Conservation (phyloP, 2,113 vertebrate species). For the Eudyptes chrysolophus region DNA sequence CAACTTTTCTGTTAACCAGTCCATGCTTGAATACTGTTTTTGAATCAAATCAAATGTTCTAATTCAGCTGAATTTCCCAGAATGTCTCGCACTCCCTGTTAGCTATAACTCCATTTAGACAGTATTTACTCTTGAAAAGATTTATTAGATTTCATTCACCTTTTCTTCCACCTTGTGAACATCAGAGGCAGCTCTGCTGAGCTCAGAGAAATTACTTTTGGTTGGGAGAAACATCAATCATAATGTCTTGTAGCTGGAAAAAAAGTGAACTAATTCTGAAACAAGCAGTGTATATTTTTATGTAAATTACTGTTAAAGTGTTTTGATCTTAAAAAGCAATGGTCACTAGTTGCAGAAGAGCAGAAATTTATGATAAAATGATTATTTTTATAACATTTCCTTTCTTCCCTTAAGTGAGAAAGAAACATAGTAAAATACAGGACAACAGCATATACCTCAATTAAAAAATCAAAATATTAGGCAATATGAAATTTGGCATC, state of each 20-base stretch:
- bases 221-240: background rate
- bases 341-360: background rate
- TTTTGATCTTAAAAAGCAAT: background rate
- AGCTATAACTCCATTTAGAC: background rate
- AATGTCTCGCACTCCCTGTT: background rate
- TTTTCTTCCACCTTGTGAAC: background rate
- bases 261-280: background rate
- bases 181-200: background rate
- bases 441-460: background rate
- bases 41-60: background rate
- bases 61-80: background rate
- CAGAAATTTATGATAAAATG: background rate
- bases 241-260: background rate
- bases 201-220: background rate
- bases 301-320: background rate
- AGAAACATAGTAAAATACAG: background rate
- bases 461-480: background rate
- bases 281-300: background rate
- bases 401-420: background rate
- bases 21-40: background rate
- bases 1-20: background rate
- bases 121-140: background rate
- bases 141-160: slow-evolving; percentile 10
- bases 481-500: background rate
- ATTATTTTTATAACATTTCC: background rate